Percentiles rank a stretch among this genome's conserved stretches.
These are phyloP conservation scores for Thunnus maccoyii DNA, from an alignment of 2,113 vertebrate species.

Conservation along the genomic window DNA sequence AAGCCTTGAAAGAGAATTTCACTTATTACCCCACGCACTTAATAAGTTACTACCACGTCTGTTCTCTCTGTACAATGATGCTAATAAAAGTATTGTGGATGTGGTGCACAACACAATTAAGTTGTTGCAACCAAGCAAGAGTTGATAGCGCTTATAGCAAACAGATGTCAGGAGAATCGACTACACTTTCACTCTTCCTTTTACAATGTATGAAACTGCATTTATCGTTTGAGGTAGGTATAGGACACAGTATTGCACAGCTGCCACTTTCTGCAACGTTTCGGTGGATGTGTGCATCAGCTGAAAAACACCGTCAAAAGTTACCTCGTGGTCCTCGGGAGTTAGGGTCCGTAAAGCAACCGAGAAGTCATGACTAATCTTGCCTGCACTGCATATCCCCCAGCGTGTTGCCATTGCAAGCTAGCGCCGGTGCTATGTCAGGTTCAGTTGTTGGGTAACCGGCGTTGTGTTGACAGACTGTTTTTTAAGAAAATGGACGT, in stretches of 20 bases:
- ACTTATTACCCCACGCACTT: neutral
- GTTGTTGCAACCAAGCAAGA: neutral
- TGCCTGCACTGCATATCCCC: slow-evolving; percentile 37
- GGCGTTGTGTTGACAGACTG: too few species aligned
- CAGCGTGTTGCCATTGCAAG: slow-evolving; percentile 23
- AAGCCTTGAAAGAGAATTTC: too few species aligned
- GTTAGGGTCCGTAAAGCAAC: slow-evolving; percentile 22
- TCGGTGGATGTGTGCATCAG: neutral
- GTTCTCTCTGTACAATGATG: neutral
- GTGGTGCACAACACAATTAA: neutral
- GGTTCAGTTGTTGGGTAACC: too few species aligned
- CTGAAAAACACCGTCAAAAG: neutral
- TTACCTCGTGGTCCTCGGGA: slow-evolving; percentile 13
- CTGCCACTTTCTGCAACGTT: neutral
- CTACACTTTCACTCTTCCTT: too few species aligned
- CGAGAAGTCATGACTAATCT: slow-evolving; percentile 29
- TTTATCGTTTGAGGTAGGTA: too few species aligned
- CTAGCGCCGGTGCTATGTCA: too few species aligned
- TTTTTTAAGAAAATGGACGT: too few species aligned
- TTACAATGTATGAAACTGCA: too few species aligned
- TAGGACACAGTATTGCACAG: too few species aligned
- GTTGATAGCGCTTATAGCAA: neutral
- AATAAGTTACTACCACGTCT: neutral
- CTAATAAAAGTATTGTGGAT: neutral
- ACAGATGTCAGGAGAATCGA: neutral